These are phyloP conservation scores for Nothoprocta pentlandii DNA, from an alignment of 2,113 vertebrate species.

Conservation along the genomic window DNA sequence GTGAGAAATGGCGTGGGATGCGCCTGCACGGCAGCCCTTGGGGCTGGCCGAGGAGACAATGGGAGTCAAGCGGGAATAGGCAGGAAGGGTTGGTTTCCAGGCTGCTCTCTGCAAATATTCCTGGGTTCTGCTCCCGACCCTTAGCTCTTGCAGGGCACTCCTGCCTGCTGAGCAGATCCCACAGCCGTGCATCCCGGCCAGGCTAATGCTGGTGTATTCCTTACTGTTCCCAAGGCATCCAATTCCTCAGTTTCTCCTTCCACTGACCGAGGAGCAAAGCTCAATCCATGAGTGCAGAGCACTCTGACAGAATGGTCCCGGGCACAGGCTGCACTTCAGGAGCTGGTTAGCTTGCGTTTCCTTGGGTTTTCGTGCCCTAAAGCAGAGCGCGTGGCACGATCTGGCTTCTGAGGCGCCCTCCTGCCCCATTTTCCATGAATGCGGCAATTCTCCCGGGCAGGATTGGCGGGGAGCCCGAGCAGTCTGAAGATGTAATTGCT, in stretches of 20 bases:
- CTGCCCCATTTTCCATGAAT: not conserved
- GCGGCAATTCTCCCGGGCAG: accelerated
- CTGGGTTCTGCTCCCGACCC: not conserved
- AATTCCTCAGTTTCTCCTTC: not conserved
- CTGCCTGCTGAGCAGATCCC: not conserved
- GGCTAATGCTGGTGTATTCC: not conserved
- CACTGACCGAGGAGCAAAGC: not conserved
- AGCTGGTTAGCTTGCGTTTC: not conserved
- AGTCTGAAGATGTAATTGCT: not conserved
- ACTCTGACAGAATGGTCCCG: not conserved
- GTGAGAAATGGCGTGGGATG: slow-evolving; percentile 51
- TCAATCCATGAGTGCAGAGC: not conserved
- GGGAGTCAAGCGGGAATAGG: slow-evolving; percentile 38
- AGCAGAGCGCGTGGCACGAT: not conserved
- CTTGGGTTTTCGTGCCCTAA: not conserved
- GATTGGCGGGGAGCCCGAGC: not conserved
- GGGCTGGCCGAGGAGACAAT: slow-evolving; percentile 52
- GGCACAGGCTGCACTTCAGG: accelerated
- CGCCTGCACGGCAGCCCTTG: not conserved
- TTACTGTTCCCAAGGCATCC: not conserved
- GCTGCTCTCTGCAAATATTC: not conserved
- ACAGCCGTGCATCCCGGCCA: not conserved
- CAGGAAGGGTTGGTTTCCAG: slow-evolving; percentile 28
- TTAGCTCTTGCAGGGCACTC: not conserved
- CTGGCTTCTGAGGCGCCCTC: not conserved